Evolutionary conservation across 2,888 invertebrate genomes (phyloP), one percentile per base, ranked within the genome.

Genomic region (Torymus aiolomorphi): DNA sequence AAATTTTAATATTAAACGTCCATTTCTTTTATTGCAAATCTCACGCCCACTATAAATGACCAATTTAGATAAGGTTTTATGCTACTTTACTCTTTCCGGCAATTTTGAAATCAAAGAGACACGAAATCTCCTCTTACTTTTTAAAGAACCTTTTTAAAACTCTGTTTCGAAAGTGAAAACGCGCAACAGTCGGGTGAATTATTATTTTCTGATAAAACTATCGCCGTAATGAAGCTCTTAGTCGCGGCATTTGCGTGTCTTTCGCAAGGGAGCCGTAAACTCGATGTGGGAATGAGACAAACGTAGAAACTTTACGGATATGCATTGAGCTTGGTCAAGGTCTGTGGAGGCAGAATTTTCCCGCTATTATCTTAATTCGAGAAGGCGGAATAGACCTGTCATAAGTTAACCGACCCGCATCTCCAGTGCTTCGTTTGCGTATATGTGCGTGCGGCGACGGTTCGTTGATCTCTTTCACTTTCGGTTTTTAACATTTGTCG

Each of bases 331-430:
- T 69, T 59, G 54, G 75, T 51, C 75, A 75, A 70, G 71, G 54
- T 59, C 59, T 71, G 75, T 59, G 24, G 59, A 72, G 71, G 75
- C 65, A 70, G 63, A 65, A 59, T 79, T 74, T 70, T 71, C 65
- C 54, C 56, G 63, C 20, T 31, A 75, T 79, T 79, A 75, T 70
- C 61, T 59, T 56, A 63, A 78, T 61, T 56, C 42, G n/a, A n/a
- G 54, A 63, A 24, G 59, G 16, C 16, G 57, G 63, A 52, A 24
- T 31, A 52, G 42, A 52, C 31, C 54, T 54, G 69, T 74, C 57
- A 67, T 24, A 74, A 73, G 69, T 69, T 59, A 78, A 63, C 16
- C 69, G 51, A 65, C 56, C 69, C 56, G 57, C 56, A 42, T 78
- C 66, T 73, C 54, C 51, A 31, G 8, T 12, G 52, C 62, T 62